A percentile compares a stretch with the other conserved stretches of the same genome.
Conservation (phyloP, 1,140 invertebrate species). For the Apolygus lucorum region DNA sequence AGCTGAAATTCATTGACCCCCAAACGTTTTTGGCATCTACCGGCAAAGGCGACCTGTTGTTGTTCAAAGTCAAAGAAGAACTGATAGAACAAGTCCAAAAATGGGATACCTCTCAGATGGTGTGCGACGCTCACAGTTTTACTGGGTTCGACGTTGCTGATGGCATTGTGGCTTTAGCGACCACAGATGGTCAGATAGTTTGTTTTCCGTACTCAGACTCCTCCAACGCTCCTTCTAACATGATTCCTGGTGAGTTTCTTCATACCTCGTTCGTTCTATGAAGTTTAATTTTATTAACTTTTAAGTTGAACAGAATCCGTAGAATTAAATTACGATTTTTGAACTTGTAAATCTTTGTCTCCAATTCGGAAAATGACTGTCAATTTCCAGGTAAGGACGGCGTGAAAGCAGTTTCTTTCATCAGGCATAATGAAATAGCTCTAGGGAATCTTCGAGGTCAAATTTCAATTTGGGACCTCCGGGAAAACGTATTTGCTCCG, state of each 20-base stretch:
- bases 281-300: too few relatives aligned
- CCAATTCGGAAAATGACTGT: too few relatives aligned
- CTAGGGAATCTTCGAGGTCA: slow-evolving; percentile 23
- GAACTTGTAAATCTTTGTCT: neutral
- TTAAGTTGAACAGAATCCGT: too few relatives aligned
- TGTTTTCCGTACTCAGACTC: neutral
- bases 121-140: neutral
- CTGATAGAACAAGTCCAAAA: neutral
- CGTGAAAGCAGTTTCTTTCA: neutral
- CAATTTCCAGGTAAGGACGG: slow-evolving; percentile 2
- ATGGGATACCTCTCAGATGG: neutral
- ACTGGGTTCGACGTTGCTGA: neutral
- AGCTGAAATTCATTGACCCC: slow-evolving; percentile 15
- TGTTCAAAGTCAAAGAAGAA: neutral
- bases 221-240: neutral
- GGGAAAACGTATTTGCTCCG: slow-evolving; percentile 11
- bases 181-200: neutral
- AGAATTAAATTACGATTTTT: too few relatives aligned
- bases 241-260: neutral
- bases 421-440: slow-evolving; percentile 16
- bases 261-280: neutral
- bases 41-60: neutral
- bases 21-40: slow-evolving; percentile 16
- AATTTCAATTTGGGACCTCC: slow-evolving; percentile 20
- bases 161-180: slow-evolving; percentile 6